Percentiles rank a stretch among this genome's conserved stretches.
Evolutionary conservation across 1,140 invertebrate genomes (phyloP).

Genomic region (Ephestia elutella): DNA sequence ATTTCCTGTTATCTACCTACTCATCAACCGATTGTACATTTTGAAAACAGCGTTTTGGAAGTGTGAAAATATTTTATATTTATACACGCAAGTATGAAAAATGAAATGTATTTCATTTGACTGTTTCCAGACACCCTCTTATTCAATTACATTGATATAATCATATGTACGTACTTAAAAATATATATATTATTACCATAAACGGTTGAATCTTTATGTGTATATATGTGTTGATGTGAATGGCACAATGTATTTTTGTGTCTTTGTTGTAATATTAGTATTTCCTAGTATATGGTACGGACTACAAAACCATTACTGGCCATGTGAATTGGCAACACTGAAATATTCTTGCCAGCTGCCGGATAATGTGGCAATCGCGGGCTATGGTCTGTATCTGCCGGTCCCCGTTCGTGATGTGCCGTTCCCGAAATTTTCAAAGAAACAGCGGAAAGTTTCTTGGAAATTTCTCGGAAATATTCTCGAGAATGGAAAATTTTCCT

Average conservation of each 20-base stretch:
- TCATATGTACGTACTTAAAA: too few relatives aligned
- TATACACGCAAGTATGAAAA: constrained; percentile 5
- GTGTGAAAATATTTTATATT: constrained; percentile 13
- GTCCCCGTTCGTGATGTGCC: background rate
- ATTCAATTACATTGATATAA: background rate
- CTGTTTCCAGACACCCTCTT: constrained; percentile 23
- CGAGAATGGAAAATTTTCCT: too few relatives aligned
- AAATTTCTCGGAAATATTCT: too few relatives aligned
- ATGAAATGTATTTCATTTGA: constrained; percentile 12
- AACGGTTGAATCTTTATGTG: background rate
- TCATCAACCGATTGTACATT: constrained; percentile 20
- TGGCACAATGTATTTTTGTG: constrained; percentile 65
- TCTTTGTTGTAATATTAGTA: constrained; percentile 31
- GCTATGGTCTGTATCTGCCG: background rate
- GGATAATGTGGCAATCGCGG: background rate
- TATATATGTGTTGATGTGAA: constrained; percentile 23
- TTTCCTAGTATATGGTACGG: constrained; percentile 29
- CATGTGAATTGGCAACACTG: constrained; percentile 46
- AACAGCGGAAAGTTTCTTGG: too few relatives aligned
- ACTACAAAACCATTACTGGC: constrained; percentile 54
- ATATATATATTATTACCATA: background rate
- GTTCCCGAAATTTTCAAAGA: too few relatives aligned
- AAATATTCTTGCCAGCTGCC: background rate
- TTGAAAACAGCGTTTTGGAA: constrained; percentile 30
- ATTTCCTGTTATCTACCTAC: constrained; percentile 53